Conservation (phyloP, 2,888 invertebrate species). For the Prosapia bicincta region DNA sequence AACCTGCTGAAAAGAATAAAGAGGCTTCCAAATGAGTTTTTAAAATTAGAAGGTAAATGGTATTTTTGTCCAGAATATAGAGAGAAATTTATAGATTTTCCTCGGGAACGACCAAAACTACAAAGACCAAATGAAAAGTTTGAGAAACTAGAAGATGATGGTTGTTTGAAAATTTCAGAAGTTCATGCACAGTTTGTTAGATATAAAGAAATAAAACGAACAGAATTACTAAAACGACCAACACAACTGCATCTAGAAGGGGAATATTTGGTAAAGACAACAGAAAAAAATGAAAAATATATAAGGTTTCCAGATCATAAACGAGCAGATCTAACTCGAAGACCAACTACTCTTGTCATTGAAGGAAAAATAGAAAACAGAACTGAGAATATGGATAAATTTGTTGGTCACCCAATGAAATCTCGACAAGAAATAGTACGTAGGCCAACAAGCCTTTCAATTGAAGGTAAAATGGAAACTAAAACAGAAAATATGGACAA, state of each 20-base stretch:
- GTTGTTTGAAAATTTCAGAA: conserved; percentile 18
- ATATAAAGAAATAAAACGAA: conserved; percentile 21
- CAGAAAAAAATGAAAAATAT: conserved; percentile 33
- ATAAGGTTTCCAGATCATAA: conserved; percentile 31
- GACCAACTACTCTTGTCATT: conserved; percentile 34
- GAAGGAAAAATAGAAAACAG: conserved; percentile 33
- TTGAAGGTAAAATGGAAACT: conserved; percentile 13
- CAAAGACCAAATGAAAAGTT: conserved; percentile 10
- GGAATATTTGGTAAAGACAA: conserved; percentile 26
- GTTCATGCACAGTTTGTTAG: conserved; percentile 17
- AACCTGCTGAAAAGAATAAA: conserved; percentile 22
- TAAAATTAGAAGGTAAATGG: conserved; percentile 33
- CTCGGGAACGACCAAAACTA: conserved; percentile 7
- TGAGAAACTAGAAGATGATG: conserved; percentile 3
- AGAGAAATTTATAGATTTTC: conserved; percentile 25
- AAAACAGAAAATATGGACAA: conserved; percentile 17
- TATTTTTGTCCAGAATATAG: conserved; percentile 31
- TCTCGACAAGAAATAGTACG: conserved; percentile 8
- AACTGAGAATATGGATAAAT: conserved; percentile 34
- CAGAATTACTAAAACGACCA: conserved; percentile 8
- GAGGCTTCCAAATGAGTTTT: conserved; percentile 23
- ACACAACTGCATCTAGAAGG: conserved; percentile 32
- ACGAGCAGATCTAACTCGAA: conserved; percentile 32
- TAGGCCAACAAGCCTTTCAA: conserved; percentile 8
- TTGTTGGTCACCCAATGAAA: conserved; percentile 29